Conservation (phyloP, 2,888 invertebrate genomes). For the Cotesia congregata region DNA sequence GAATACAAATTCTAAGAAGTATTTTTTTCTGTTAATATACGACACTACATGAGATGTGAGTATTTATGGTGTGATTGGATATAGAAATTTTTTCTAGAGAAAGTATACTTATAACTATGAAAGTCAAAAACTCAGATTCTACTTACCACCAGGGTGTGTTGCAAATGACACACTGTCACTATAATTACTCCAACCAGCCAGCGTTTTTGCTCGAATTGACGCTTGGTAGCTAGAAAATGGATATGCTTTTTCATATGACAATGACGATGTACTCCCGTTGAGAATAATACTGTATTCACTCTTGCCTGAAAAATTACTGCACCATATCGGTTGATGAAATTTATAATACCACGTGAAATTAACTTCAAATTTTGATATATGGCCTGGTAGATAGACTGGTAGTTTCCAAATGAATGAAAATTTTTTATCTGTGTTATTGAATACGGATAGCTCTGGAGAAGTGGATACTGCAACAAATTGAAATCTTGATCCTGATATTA, state of each 20-base stretch:
- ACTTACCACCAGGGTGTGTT: constrained; percentile 48
- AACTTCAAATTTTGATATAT: constrained; percentile 54
- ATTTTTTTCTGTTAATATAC: no score
- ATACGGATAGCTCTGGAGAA: constrained; percentile 44
- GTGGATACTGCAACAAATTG: constrained; percentile 52
- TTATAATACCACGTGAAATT: constrained; percentile 50
- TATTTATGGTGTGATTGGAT: no score
- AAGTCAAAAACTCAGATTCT: background rate
- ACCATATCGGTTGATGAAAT: constrained; percentile 55
- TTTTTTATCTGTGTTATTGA: constrained; percentile 45
- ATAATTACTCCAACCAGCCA: constrained; percentile 57
- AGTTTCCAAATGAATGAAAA: constrained; percentile 55
- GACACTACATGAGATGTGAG: no score
- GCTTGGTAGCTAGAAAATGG: constrained; percentile 55
- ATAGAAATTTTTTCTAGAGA: no score
- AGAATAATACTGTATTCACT: constrained; percentile 41
- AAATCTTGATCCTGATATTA: background rate
- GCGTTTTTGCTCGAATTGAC: constrained; percentile 58
- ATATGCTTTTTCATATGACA: constrained; percentile 44
- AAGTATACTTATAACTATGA: background rate
- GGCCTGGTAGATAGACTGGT: constrained; percentile 58
- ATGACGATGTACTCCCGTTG: constrained; percentile 39
- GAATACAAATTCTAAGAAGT: no score
- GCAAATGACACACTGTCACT: constrained; percentile 47
- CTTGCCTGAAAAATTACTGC: constrained; percentile 37